These are phyloP conservation scores for Seira sanloemensis DNA, from an alignment of 2,888 invertebrate species.

Conservation along the genomic window DNA sequence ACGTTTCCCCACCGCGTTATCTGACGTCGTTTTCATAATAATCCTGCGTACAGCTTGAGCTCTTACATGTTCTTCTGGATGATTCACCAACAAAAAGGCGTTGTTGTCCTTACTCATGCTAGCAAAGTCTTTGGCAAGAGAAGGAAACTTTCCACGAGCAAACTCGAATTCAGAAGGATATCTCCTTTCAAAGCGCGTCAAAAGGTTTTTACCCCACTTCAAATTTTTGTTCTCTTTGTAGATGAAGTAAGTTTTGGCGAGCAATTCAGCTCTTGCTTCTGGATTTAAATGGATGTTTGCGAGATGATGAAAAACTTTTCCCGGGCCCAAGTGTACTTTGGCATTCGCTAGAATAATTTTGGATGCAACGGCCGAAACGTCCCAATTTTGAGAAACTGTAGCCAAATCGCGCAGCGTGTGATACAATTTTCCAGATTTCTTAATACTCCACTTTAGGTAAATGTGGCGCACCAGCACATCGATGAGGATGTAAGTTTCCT, in stretches of 20 bases:
- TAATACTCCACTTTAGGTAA: conserved; percentile 60
- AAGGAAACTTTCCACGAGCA: conserved; percentile 79
- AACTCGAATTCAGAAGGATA: conserved; percentile 85
- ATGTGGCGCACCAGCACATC: conserved; percentile 59
- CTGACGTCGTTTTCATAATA: conserved; percentile 77
- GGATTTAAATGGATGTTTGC: conserved; percentile 55
- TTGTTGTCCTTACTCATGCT: conserved; percentile 78
- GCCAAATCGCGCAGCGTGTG: conserved; percentile 30
- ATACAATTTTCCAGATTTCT: conserved; percentile 5
- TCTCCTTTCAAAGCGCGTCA: conserved; percentile 82
- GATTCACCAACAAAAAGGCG: conserved; percentile 85
- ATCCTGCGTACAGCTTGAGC: conserved; percentile 82
- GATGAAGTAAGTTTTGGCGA: conserved; percentile 49
- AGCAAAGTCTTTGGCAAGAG: conserved; percentile 74
- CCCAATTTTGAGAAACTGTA: conserved; percentile 65
- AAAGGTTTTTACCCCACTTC: conserved; percentile 79
- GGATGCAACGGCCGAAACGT: conserved; percentile 59
- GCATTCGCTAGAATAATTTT: conserved; percentile 59
- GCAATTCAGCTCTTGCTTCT: conserved; percentile 64
- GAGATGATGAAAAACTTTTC: conserved; percentile 50
- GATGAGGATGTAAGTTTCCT: conserved; percentile 59
- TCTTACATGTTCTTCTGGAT: conserved; percentile 82
- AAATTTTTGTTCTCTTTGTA: conserved; percentile 37
- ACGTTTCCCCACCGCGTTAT: conserved; percentile 2
- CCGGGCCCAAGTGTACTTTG: conserved; percentile 20